Percentiles rank a stretch among this genome's conserved stretches.
Evolutionary conservation across 2,797 vertebrate species (phyloP).

Genomic region (Pteronotus mesoamericanus): DNA sequence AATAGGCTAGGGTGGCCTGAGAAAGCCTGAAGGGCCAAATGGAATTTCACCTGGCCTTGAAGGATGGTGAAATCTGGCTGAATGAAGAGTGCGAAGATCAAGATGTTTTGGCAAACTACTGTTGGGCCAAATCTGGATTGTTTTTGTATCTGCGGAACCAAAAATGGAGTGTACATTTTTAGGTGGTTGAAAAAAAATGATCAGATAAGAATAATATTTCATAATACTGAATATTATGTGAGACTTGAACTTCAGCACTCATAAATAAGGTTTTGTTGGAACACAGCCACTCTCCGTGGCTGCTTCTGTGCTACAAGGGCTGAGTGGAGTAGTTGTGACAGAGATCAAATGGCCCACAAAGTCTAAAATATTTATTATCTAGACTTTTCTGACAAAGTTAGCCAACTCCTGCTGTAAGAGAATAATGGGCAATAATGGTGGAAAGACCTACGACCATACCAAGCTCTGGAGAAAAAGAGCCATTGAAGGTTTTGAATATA

Average conservation of each 20-base stretch:
- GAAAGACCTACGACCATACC: not conserved
- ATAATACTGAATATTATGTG: not conserved
- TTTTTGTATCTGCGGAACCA: not conserved
- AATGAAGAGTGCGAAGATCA: not conserved
- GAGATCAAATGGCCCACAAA: not conserved
- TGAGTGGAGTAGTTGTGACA: not conserved
- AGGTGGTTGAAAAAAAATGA: not conserved
- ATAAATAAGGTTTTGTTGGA: not conserved
- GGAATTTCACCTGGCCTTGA: not conserved
- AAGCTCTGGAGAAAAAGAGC: not conserved
- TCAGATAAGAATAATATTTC: not conserved
- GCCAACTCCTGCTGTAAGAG: not conserved
- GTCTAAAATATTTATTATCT: conserved; percentile 2
- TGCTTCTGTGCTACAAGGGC: not conserved
- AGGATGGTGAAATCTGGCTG: not conserved
- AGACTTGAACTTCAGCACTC: not conserved
- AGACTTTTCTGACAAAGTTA: not conserved
- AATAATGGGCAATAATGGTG: not conserved
- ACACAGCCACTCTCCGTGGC: not conserved
- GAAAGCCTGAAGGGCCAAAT: not conserved
- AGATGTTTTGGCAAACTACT: not conserved
- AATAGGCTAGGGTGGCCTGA: not conserved
- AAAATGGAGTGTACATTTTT: not conserved
- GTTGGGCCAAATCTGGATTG: not conserved
- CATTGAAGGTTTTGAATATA: not conserved